phyloP scores from a whole-genome alignment of 1,140 invertebrate species.

The Phortica variegata region DNA sequence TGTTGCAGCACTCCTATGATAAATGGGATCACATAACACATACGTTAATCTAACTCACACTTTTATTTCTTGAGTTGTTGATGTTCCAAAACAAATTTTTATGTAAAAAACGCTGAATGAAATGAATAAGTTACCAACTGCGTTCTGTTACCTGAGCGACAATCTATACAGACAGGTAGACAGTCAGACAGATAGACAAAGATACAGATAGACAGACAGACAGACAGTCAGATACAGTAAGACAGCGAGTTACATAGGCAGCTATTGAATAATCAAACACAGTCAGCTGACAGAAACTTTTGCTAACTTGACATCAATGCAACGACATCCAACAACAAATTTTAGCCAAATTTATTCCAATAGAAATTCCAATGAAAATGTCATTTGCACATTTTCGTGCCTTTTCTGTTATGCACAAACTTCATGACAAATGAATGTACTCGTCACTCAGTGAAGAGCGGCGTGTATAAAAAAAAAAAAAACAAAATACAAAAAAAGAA shows the following conservation, averaged over 20 bases:
- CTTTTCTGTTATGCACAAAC: too few species aligned
- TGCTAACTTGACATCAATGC: too few species aligned
- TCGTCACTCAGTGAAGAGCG: too few species aligned
- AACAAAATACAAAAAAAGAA: too few species aligned
- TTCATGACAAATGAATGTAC: too few species aligned
- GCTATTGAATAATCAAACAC: not conserved
- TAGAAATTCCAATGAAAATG: too few species aligned
- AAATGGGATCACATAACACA: not conserved
- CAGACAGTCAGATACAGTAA: not conserved
- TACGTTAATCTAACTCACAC: not conserved
- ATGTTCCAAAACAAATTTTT: too few species aligned
- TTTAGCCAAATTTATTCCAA: too few species aligned
- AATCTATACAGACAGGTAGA: conserved; percentile 11
- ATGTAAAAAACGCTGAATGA: conserved; percentile 24
- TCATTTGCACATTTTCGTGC: too few species aligned
- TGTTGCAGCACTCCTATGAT: conserved; percentile 2
- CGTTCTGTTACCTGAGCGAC: conserved; percentile 6
- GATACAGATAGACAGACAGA: conserved; percentile 8
- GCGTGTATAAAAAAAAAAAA: too few species aligned
- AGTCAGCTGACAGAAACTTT: too few species aligned
- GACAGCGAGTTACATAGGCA: not conserved
- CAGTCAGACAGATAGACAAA: conserved; percentile 5
- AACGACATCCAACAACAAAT: too few species aligned
- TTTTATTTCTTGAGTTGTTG: conserved; percentile 18
- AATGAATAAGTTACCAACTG: conserved; percentile 31